phyloP scores from a whole-genome alignment of 2,113 vertebrate genomes.

The Zapus hudsonius region DNA sequence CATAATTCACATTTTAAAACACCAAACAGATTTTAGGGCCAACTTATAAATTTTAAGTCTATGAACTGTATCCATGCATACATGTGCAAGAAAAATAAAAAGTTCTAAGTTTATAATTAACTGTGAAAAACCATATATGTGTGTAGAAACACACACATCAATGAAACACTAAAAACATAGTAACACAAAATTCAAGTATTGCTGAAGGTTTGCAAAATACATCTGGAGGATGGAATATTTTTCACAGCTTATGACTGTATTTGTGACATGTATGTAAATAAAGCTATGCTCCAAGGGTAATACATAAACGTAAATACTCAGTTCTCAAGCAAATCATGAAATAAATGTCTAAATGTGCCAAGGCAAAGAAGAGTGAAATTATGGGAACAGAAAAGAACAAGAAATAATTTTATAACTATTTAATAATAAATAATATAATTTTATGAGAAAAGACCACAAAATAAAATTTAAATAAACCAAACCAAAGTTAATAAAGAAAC shows the following conservation, averaged over 20 bases:
- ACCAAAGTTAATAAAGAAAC: not conserved
- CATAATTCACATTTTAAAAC: not conserved
- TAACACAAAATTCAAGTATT: not conserved
- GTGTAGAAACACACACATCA: not conserved
- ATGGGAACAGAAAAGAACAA: not conserved
- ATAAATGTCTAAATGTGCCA: not conserved
- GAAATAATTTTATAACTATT: not conserved
- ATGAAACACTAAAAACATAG: not conserved
- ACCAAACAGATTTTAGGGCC: not conserved
- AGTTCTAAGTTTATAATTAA: not conserved
- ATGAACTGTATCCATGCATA: not conserved
- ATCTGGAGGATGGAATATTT: not conserved
- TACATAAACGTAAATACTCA: not conserved
- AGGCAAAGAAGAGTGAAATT: not conserved
- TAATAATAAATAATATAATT: not conserved
- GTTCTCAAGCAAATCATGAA: not conserved
- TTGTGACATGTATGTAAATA: not conserved
- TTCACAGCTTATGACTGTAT: not conserved
- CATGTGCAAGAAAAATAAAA: not conserved
- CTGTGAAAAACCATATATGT: not conserved
- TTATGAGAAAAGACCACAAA: not conserved
- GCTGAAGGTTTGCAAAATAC: not conserved
- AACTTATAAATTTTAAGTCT: not conserved
- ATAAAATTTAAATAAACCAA: not conserved
- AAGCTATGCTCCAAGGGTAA: not conserved